Conservation (phyloP, 2,113 vertebrate genomes). For the Meleagris gallopavo region DNA sequence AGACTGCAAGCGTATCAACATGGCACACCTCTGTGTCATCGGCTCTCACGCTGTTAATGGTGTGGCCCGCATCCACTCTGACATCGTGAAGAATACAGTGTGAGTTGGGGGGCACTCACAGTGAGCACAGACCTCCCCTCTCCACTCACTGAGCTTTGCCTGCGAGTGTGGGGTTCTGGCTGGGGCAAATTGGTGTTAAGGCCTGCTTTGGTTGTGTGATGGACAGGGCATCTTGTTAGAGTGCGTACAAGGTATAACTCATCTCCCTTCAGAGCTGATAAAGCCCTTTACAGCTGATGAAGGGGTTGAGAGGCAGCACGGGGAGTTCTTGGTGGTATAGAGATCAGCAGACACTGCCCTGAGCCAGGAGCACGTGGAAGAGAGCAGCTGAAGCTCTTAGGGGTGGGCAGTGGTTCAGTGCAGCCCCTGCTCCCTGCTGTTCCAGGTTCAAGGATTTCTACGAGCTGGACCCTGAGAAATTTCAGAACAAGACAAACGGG, state of each 20-base stretch:
- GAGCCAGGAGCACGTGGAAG: not conserved
- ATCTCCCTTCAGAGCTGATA: not conserved
- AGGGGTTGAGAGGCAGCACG: not conserved
- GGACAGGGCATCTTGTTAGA: accelerated
- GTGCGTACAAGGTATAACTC: accelerated
- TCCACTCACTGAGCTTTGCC: not conserved
- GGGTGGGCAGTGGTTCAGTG: not conserved
- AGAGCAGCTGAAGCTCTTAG: not conserved
- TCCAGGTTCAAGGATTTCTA: conserved; percentile 90
- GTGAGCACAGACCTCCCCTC: not conserved
- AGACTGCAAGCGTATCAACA: conserved; percentile 88
- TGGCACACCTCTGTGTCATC: conserved; percentile 89
- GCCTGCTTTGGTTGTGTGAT: not conserved
- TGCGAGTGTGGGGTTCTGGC: not conserved
- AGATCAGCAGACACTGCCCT: not conserved
- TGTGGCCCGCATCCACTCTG: conserved; percentile 86
- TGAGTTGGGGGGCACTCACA: conserved; percentile 52
- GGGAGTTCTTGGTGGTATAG: not conserved
- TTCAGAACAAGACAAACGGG: conserved; percentile 92
- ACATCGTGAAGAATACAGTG: conserved; percentile 85
- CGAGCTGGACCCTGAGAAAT: conserved; percentile 86
- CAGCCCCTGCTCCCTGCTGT: not conserved
- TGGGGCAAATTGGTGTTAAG: accelerated
- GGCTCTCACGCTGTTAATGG: conserved; percentile 87
- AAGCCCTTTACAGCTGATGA: not conserved